A percentile compares a stretch with the other conserved stretches of the same genome.
Evolutionary conservation across 2,797 vertebrate genomes (phyloP).

Genomic region (Pelochelys cantorii): DNA sequence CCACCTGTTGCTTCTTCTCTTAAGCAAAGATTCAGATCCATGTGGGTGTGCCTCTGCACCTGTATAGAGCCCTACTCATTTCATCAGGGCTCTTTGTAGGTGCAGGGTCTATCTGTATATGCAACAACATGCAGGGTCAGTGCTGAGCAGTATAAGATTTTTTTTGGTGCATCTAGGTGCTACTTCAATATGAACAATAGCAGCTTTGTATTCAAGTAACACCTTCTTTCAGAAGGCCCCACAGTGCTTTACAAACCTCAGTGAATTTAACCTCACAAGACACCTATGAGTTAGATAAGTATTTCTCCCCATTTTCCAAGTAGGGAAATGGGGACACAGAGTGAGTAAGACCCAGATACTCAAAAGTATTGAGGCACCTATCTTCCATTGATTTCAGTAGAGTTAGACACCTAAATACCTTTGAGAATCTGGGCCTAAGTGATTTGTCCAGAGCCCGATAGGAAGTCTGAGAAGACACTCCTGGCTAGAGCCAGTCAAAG

Average conservation of each 20-base stretch:
- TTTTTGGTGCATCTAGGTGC: not conserved
- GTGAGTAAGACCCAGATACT: not conserved
- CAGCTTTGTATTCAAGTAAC: not conserved
- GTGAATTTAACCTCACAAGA: slow-evolving; percentile 3
- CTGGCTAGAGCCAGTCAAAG: not conserved
- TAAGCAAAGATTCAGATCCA: not conserved
- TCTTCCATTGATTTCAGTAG: not conserved
- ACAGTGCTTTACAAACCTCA: not conserved
- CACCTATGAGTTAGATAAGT: slow-evolving; percentile 22
- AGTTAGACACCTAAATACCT: not conserved
- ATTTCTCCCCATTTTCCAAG: not conserved
- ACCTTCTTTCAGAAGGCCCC: not conserved
- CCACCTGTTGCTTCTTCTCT: not conserved
- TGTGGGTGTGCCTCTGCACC: not conserved
- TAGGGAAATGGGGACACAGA: not conserved
- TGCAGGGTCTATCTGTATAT: not conserved
- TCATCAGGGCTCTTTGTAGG: not conserved
- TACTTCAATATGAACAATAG: not conserved
- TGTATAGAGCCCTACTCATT: not conserved
- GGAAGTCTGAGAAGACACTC: not conserved
- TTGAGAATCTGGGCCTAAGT: not conserved
- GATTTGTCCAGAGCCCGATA: not conserved
- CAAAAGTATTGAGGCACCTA: not conserved
- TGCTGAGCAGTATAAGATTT: not conserved
- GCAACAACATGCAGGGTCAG: not conserved